These are phyloP conservation scores for Calameuta pallipes DNA, from an alignment of 2,888 invertebrate species.

Conservation along the genomic window DNA sequence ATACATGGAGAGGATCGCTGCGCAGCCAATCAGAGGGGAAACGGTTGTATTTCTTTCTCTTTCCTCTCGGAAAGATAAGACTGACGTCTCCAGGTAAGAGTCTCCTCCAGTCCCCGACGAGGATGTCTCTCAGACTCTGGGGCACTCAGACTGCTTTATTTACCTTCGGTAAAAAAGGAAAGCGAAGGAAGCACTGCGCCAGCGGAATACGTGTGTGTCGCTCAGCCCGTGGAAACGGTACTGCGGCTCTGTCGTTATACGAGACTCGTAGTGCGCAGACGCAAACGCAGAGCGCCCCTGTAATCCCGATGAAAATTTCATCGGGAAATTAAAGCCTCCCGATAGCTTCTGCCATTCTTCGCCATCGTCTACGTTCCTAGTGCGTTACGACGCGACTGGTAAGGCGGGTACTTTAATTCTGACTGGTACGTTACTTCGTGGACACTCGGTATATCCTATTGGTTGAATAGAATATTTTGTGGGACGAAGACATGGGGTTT, in stretches of 20 bases:
- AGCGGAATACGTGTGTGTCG: conserved; percentile 7
- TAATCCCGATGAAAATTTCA: conserved; percentile 15
- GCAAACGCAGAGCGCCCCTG: conserved; percentile 25
- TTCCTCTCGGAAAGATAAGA: neutral
- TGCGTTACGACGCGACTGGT: neutral
- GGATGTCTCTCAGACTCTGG: neutral
- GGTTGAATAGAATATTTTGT: neutral
- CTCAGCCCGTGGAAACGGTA: conserved; percentile 47
- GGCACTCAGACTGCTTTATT: neutral
- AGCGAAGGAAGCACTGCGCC: neutral
- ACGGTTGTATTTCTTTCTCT: neutral
- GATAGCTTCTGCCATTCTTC: neutral
- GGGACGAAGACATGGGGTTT: neutral
- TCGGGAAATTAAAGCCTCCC: neutral
- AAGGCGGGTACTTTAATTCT: neutral
- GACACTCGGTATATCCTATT: neutral
- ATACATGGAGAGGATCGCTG: neutral
- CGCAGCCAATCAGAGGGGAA: neutral
- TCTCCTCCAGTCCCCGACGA: neutral
- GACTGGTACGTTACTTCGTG: neutral
- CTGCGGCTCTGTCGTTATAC: conserved; percentile 45
- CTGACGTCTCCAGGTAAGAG: neutral
- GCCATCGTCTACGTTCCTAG: neutral
- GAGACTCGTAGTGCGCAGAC: conserved; percentile 32
- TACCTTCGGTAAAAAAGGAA: neutral